Conservation (phyloP, 2,113 vertebrate species). For the Scatophagus argus region DNA sequence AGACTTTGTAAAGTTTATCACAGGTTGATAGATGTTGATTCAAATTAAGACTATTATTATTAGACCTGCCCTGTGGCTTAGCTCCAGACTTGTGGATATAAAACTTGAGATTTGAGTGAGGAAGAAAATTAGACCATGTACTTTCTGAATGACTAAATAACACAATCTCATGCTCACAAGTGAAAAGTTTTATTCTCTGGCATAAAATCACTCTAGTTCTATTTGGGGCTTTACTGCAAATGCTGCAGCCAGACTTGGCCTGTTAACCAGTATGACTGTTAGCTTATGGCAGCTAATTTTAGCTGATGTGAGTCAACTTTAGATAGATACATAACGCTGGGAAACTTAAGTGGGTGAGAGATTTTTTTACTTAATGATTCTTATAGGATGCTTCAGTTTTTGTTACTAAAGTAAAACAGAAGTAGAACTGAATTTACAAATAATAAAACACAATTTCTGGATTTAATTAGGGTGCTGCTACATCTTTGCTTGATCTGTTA, state of each 20-base stretch:
- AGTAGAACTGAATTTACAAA: neutral
- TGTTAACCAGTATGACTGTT: neutral
- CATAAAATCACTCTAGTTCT: neutral
- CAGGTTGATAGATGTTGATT: constrained; percentile 24
- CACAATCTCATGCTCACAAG: accelerated
- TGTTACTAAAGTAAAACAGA: neutral
- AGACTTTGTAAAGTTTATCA: constrained; percentile 42
- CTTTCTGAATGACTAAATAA: neutral
- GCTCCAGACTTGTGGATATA: neutral
- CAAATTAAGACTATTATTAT: constrained; percentile 1
- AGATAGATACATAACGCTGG: neutral
- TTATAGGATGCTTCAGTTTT: neutral
- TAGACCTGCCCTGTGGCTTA: neutral
- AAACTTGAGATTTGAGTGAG: constrained; percentile 6
- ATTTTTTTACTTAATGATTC: neutral
- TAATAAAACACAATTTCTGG: neutral
- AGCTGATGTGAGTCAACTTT: constrained; percentile 7
- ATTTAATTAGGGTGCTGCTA: neutral
- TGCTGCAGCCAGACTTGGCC: neutral
- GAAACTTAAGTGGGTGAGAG: neutral
- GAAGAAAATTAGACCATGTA: neutral
- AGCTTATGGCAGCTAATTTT: neutral
- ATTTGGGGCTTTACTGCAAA: constrained; percentile 10
- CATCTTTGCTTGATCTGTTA: neutral
- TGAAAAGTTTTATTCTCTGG: neutral